phyloP scores from a whole-genome alignment of 2,888 invertebrate genomes.

The Chaetogeoica ovagalla region DNA sequence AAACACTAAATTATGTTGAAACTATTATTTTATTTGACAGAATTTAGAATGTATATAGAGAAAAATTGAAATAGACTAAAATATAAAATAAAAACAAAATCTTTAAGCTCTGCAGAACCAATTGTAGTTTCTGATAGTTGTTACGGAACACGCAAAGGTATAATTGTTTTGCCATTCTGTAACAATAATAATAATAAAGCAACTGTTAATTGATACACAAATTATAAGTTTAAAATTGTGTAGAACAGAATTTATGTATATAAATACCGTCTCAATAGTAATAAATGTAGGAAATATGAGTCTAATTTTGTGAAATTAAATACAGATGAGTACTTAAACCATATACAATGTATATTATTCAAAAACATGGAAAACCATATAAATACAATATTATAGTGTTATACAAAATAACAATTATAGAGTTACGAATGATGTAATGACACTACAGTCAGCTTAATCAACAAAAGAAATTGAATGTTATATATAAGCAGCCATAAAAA shows the following conservation, averaged over 20 bases:
- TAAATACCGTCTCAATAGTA: background rate
- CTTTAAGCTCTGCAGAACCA: conserved; percentile 15
- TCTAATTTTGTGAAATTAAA: too few relatives aligned
- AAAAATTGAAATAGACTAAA: conserved; percentile 32
- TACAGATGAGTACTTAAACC: too few relatives aligned
- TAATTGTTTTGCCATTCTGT: conserved; percentile 38
- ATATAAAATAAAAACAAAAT: conserved; percentile 28
- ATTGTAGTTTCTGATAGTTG: conserved; percentile 12
- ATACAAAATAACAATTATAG: too few relatives aligned
- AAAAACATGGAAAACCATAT: too few relatives aligned
- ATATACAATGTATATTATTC: too few relatives aligned
- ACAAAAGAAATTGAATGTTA: too few relatives aligned
- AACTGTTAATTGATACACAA: background rate
- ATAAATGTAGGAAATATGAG: too few relatives aligned
- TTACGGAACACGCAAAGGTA: conserved; percentile 31
- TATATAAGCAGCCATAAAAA: too few relatives aligned
- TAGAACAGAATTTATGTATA: background rate
- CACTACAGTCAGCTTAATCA: too few relatives aligned
- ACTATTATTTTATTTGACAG: conserved; percentile 25
- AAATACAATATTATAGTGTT: too few relatives aligned
- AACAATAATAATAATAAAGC: conserved; percentile 7
- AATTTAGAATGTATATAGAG: conserved; percentile 10
- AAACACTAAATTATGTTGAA: background rate
- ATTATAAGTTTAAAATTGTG: too few relatives aligned
- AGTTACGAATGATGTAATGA: too few relatives aligned